Percentiles rank a stretch among this genome's conserved stretches.
These are phyloP conservation scores for Salminus brasiliensis DNA, from an alignment of 2,113 vertebrate genomes.

Conservation along the genomic window DNA sequence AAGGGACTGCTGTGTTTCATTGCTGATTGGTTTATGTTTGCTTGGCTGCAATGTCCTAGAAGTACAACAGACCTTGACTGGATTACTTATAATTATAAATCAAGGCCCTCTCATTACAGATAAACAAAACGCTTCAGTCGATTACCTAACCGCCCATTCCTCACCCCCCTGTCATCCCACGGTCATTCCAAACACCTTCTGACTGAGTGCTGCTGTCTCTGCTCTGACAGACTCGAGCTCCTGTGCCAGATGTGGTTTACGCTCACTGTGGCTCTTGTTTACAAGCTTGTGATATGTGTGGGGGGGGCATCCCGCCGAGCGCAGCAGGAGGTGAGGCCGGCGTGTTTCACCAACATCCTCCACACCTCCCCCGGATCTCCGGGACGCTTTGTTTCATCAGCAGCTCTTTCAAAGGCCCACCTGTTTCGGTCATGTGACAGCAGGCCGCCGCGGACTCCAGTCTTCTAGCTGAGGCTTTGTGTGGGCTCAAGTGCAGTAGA, in stretches of 20 bases:
- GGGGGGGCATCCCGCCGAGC: neutral
- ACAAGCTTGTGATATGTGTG: conserved; percentile 6
- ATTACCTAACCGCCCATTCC: neutral
- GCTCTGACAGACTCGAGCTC: neutral
- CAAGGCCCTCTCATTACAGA: neutral
- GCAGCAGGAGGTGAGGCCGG: neutral
- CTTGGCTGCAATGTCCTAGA: neutral
- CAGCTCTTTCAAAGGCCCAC: conserved; percentile 19
- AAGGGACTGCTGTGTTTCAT: too few relatives aligned
- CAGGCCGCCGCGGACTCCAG: neutral
- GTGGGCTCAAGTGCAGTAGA: neutral
- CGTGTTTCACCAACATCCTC: conserved; percentile 7
- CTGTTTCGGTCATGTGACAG: conserved; percentile 12
- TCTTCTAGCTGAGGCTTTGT: neutral
- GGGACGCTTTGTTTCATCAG: neutral
- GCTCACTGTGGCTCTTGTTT: conserved; percentile 4
- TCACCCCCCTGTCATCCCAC: neutral
- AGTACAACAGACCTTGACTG: neutral
- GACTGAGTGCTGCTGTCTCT: neutral
- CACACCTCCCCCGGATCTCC: neutral
- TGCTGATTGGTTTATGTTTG: too few relatives aligned
- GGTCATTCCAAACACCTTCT: neutral
- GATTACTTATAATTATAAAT: neutral
- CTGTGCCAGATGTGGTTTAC: conserved; percentile 5
- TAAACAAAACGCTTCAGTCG: neutral